phyloP scores from a whole-genome alignment of 2,797 vertebrate genomes.

The Alosa sapidissima region DNA sequence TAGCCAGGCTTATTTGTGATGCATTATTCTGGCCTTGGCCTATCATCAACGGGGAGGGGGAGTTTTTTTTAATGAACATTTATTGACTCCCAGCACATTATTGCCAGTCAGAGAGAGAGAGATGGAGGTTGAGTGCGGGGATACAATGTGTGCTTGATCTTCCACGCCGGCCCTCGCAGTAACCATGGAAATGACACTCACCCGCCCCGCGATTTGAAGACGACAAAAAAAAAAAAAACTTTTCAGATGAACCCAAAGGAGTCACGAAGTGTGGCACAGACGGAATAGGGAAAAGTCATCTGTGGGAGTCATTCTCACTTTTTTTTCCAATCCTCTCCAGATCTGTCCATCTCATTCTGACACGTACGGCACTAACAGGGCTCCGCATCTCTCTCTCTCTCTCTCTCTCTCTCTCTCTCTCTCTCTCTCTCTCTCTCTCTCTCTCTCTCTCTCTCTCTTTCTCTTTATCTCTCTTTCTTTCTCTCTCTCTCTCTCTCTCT shows the following conservation, averaged over 20 bases:
- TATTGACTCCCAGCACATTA: conserved; percentile 3
- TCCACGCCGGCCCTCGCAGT: not conserved
- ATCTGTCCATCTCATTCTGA: conserved; percentile 2
- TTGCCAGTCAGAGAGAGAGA: not conserved
- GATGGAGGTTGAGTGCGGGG: not conserved
- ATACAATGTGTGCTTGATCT: not conserved
- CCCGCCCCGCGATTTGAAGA: not conserved
- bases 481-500: not conserved
- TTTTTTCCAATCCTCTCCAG: not conserved
- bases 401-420: not conserved
- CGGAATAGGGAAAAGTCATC: not conserved
- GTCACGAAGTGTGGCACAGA: conserved; percentile 1
- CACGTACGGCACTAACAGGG: not conserved
- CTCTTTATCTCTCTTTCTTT: not conserved
- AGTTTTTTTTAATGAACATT: conserved; percentile 15
- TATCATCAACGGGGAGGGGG: conserved; percentile 2
- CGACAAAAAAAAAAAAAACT: not conserved
- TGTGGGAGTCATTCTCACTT: not conserved
- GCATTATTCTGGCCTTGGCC: not conserved
- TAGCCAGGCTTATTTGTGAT: conserved; percentile 6
- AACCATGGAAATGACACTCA: conserved; percentile 1
- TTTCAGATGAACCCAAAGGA: not conserved
- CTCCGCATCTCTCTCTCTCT: not conserved
- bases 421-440: not conserved
- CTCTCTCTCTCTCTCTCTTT: not conserved